Conservation (phyloP, 1,140 invertebrate genomes). For the Drosophila bifasciata region DNA sequence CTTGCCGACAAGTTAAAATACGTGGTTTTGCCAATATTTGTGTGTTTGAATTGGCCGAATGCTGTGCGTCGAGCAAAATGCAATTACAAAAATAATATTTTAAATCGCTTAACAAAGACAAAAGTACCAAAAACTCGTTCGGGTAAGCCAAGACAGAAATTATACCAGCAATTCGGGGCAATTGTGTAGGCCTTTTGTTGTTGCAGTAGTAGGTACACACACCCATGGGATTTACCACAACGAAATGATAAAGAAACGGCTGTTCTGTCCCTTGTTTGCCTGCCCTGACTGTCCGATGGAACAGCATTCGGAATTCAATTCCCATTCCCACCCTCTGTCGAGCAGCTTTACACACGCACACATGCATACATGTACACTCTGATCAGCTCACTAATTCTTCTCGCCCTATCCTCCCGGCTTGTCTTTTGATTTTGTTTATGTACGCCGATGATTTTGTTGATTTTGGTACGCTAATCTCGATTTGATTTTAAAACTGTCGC, state of each 20-base stretch:
- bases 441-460: slow-evolving; percentile 8
- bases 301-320: slow-evolving; percentile 37
- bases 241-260: slow-evolving; percentile 47
- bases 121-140: slow-evolving; percentile 50
- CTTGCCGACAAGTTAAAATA: neutral
- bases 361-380: neutral
- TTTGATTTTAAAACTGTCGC: neutral
- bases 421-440: slow-evolving; percentile 31
- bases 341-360: neutral
- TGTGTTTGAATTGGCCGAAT: slow-evolving; percentile 10
- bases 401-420: too few species aligned
- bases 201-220: slow-evolving; percentile 32
- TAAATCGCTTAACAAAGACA: slow-evolving; percentile 16
- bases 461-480: slow-evolving; percentile 23
- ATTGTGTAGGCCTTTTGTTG: slow-evolving; percentile 16
- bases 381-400: neutral
- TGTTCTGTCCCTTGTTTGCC: slow-evolving; percentile 24
- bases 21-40: slow-evolving; percentile 6
- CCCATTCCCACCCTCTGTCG: slow-evolving; percentile 7
- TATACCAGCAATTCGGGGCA: slow-evolving; percentile 36
- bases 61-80: slow-evolving; percentile 54
- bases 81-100: slow-evolving; percentile 44
- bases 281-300: slow-evolving; percentile 7
- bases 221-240: slow-evolving; percentile 7
- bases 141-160: slow-evolving; percentile 42